Evolutionary conservation across 2,113 vertebrate species (phyloP), one percentile per base, ranked within the genome.

Genomic region (Alces alces): DNA sequence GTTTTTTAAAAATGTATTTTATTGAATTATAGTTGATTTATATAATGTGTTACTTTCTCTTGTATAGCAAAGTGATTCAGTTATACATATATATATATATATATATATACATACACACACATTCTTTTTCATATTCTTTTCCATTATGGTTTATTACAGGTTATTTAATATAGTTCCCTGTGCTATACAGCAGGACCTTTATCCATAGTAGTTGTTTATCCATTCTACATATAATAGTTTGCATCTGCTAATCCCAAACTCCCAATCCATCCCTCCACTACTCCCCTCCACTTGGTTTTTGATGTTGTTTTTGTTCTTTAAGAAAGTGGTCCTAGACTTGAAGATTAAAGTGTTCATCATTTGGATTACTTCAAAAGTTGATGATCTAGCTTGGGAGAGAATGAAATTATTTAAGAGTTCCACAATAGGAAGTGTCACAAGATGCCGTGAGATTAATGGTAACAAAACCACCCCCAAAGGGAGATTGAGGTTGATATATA

Each of bases 321-420:
- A 97, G 55, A 84, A 50, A 79, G 60, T 89, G 64, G 28, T 86
- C 52, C 66, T 43, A 28, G 73, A 73, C 58, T 76, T 96, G 60
- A 91, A 91, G 93, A 86, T 21, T 15, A 87, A 91, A 64, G 50
- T 66, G n/a, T 10, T 70, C 39, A 33, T 66, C 66, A 92, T 87
- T 84, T 78, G 86, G 39, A 61, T 95, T 89, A 80, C 52, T 73
- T 52, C 73, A 64, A 89, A 91, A 90, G 43, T 30, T 61, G 25
- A 80, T 36, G 70, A 15, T 92, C 28, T 93, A 92, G 47, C 55
- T 78, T 54, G 33, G 58, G 36, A 93, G 47, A 73, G 52, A 76
- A 64, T 85, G 36, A 79, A 89, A 95, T 92, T 79, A 97, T 83
- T 96, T 93, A 70, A 70, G 70, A 86, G 39, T 95, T 73, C 60